Evolutionary conservation across 2,888 invertebrate species (phyloP).

Genomic region (Eupithecia subfuscata): DNA sequence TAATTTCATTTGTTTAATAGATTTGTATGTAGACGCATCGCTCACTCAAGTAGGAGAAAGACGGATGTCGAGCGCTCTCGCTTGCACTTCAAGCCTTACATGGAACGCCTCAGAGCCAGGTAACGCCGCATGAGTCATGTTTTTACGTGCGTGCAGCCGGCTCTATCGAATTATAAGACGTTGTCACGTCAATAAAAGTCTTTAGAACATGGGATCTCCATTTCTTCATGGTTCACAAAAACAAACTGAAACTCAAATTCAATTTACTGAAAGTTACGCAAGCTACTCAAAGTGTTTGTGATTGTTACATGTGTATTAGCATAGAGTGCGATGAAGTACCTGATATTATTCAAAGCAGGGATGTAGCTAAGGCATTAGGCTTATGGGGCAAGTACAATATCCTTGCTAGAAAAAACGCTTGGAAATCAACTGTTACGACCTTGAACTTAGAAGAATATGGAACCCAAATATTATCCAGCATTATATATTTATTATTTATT

Average conservation of each 20-base stretch:
- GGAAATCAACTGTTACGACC: background rate
- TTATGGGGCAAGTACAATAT: background rate
- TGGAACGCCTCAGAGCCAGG: no score
- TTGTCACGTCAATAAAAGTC: no score
- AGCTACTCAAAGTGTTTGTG: constrained; percentile 40
- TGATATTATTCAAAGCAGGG: constrained; percentile 28
- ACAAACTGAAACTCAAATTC: constrained; percentile 38
- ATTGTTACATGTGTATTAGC: constrained; percentile 47
- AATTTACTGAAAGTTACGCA: constrained; percentile 37
- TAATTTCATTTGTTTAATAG: no score
- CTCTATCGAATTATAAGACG: no score
- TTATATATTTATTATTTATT: no score
- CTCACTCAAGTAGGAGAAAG: no score
- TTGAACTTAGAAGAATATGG: background rate
- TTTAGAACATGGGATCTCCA: background rate
- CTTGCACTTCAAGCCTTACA: no score
- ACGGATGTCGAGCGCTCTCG: no score
- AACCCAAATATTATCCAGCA: no score
- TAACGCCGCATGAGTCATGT: no score
- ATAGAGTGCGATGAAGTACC: constrained; percentile 35
- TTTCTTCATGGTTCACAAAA: constrained; percentile 33
- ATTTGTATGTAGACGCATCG: no score
- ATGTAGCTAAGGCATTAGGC: background rate
- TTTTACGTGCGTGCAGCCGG: no score
- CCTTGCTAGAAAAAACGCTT: background rate